phyloP scores from a whole-genome alignment of 2,888 invertebrate genomes.

The Bombylius discolor region DNA sequence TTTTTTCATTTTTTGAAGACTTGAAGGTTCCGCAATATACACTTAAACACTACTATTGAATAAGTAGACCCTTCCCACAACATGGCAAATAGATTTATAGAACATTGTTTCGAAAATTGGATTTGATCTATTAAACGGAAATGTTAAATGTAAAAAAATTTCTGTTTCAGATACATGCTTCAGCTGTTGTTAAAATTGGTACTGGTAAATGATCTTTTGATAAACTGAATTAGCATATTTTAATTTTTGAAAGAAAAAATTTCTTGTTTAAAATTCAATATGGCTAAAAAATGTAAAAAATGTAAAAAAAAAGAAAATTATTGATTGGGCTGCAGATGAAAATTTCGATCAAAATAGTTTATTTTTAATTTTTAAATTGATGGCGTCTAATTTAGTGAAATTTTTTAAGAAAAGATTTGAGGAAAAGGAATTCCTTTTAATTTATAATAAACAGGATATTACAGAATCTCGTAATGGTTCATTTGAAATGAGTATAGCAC shows the following conservation, averaged over 20 bases:
- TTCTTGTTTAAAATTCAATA: not conserved
- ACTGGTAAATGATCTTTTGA: constrained; percentile 41
- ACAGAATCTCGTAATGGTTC: constrained; percentile 23
- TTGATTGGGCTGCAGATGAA: constrained; percentile 27
- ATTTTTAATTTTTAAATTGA: constrained; percentile 27
- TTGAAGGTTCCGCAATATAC: no score
- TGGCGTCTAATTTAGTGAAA: constrained; percentile 25
- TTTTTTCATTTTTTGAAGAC: no score
- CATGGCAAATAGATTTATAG: no score
- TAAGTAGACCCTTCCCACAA: no score
- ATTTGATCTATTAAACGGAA: constrained; percentile 25
- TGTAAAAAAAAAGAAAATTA: constrained; percentile 14
- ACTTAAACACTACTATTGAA: no score
- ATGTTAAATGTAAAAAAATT: constrained; percentile 64
- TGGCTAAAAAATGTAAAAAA: not conserved
- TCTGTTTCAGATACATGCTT: constrained; percentile 56
- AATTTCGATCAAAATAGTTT: constrained; percentile 26
- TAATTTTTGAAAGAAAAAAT: not conserved
- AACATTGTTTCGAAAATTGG: constrained; percentile 27
- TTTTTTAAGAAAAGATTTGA: constrained; percentile 23
- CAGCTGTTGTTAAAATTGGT: constrained; percentile 53
- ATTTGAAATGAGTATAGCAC: constrained; percentile 28
- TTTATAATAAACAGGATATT: constrained; percentile 25
- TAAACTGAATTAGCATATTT: constrained; percentile 18
- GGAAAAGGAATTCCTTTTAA: constrained; percentile 23